phyloP scores from a whole-genome alignment of 2,113 vertebrate genomes.

The Atrichornis clamosus region DNA sequence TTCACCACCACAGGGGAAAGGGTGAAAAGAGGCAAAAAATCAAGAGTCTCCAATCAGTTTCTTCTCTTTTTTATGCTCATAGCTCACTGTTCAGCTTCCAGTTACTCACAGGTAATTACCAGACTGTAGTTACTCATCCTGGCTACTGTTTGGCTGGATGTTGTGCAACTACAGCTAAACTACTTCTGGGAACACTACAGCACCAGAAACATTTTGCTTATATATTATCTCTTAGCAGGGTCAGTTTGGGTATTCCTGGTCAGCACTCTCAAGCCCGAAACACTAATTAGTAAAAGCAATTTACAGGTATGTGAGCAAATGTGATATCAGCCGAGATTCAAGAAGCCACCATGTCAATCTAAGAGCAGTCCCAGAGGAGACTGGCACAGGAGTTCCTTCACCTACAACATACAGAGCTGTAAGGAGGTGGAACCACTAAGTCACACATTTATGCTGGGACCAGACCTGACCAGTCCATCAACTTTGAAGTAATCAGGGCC shows the following conservation, averaged over 20 bases:
- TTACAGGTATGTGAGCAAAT: background rate
- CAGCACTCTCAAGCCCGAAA: background rate
- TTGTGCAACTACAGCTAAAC: background rate
- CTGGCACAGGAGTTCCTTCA: background rate
- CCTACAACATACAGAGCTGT: background rate
- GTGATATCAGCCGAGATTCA: background rate
- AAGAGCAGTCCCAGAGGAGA: background rate
- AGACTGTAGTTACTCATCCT: background rate
- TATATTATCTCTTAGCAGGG: background rate
- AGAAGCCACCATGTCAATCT: background rate
- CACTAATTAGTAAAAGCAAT: background rate
- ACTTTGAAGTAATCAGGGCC: background rate
- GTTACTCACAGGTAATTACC: background rate
- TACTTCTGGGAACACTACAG: background rate
- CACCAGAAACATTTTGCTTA: background rate
- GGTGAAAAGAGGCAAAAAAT: background rate
- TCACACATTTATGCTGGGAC: background rate
- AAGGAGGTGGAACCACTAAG: background rate
- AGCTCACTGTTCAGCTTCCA: background rate
- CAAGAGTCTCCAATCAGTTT: background rate
- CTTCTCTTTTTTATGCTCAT: background rate
- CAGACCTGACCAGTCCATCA: background rate
- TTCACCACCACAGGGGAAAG: background rate
- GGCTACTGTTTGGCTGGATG: background rate
- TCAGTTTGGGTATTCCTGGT: background rate